Base-by-base conservation (phyloP, 2,888 invertebrate genomes). In the Melanostoma scalare region DNA sequence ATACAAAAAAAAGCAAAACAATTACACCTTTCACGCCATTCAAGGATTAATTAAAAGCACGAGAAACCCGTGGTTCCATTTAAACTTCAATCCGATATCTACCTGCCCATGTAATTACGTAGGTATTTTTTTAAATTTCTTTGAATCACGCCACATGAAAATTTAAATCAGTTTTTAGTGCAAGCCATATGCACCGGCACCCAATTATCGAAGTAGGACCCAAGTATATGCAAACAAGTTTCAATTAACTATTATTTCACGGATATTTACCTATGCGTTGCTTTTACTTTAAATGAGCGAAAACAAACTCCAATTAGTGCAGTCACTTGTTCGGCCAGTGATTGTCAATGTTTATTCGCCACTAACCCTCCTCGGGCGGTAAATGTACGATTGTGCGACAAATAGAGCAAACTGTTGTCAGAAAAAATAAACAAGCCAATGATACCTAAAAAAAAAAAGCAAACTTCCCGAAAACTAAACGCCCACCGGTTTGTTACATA, bases 341-440 rank as follows among this genome's bases (percentile, higher is more conserved):
- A 67, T 48, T 71, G 56, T 40, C 33, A 52, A 48, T 68, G 55
- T 68, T 69, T 69, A 53, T 33, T 61, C 36, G 33, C 4, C 31
- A 20, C 10, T 31, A 10, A n/a, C 58, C 31, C 10, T 10, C 1
- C 33, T 4, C 30, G 38, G 1, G n/a, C 1, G 55, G 20, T 8
- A 40, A 31, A 20, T 60, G 68, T 58, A 30, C 33, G 46, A 61
- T 52, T 75, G 68, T 68, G 60, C 53, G 75, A 75, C 53, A 60
- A 75, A 75, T 75, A 42, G 75, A 68, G 68, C 60, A 68, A 76
- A 61, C 61, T 68, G 52, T 68, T 75, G 75, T 75, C 67, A 50
- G 20, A 67, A 67, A 74, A 65, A 74, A 44, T 33, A 55, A 55
- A 56, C 46, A 48, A 73, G 65, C 48, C 48, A 65, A 30, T 63